phyloP scores from a whole-genome alignment of 2,113 vertebrate species.

The Ciconia maguari region DNA sequence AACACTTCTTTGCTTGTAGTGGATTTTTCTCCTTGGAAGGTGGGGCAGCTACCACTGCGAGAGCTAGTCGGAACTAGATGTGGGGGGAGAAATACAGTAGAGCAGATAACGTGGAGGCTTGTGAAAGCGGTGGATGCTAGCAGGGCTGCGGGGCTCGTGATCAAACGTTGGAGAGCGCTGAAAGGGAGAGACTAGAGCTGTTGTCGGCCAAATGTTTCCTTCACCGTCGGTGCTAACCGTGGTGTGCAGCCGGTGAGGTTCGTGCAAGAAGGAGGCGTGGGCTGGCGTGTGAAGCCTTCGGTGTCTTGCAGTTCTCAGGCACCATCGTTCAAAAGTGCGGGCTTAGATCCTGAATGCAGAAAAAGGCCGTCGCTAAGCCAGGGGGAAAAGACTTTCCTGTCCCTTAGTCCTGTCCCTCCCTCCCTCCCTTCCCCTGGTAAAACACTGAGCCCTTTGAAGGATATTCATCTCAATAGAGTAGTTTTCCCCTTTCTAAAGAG shows the following conservation, averaged over 20 bases:
- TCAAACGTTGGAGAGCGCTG: background rate
- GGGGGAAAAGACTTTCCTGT: background rate
- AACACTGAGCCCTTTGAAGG: conserved; percentile 57
- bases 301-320: background rate
- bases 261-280: background rate
- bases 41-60: background rate
- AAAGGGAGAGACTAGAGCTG: background rate
- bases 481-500: conserved; percentile 41
- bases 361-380: background rate
- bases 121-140: background rate
- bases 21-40: background rate
- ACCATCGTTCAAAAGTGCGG: background rate
- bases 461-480: conserved; percentile 30
- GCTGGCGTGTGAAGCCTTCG: background rate
- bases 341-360: background rate
- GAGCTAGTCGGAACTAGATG: background rate
- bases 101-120: background rate
- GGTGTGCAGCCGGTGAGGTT: background rate
- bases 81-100: background rate
- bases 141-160: background rate
- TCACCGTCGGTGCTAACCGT: fast-evolving
- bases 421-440: background rate
- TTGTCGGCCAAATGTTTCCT: background rate
- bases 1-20: background rate
- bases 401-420: background rate